A percentile compares a stretch with the other conserved stretches of the same genome.
Evolutionary conservation across 2,797 vertebrate genomes (phyloP).

Genomic region (Glyptemys insculpta): DNA sequence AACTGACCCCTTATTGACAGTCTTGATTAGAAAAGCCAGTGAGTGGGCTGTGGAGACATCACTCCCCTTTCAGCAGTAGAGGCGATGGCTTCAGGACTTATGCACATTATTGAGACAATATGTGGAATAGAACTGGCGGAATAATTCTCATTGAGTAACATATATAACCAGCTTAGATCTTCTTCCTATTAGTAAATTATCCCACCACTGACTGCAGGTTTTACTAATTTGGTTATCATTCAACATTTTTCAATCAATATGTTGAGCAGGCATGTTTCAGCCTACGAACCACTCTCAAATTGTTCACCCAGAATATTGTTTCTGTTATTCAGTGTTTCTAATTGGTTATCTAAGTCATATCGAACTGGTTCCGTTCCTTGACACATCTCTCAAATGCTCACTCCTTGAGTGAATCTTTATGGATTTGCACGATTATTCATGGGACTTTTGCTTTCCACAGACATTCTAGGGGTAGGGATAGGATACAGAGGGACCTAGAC

Average conservation of each 20-base stretch:
- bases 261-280: accelerated
- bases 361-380: not conserved
- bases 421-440: accelerated
- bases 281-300: not conserved
- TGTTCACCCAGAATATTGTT: not conserved
- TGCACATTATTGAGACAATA: accelerated
- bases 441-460: accelerated
- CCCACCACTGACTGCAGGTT: not conserved
- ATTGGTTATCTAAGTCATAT: accelerated
- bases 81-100: not conserved
- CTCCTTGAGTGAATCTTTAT: accelerated
- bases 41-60: not conserved
- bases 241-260: accelerated
- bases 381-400: accelerated
- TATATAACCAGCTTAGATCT: not conserved
- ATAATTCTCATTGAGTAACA: conserved; percentile 48
- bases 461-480: not conserved
- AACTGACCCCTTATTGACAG: not conserved
- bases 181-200: not conserved
- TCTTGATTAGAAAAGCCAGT: accelerated
- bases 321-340: accelerated
- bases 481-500: no score
- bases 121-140: not conserved
- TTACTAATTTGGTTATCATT: not conserved
- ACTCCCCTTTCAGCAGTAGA: not conserved